Evolutionary conservation across 1,140 invertebrate genomes (phyloP).

Genomic region (Spodoptera litura): DNA sequence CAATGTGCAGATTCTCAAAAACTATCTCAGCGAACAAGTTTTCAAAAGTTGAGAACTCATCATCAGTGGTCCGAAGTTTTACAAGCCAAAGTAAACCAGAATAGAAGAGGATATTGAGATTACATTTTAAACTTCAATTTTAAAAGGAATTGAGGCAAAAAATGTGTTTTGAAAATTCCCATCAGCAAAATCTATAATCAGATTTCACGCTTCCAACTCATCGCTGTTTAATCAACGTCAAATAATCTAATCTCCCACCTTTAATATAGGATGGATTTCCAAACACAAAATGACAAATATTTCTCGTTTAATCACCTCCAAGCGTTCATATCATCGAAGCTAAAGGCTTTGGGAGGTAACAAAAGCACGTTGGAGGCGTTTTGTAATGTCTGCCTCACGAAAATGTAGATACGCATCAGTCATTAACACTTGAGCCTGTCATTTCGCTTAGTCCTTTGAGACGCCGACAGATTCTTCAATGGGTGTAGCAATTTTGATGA

Average conservation of each 20-base stretch:
- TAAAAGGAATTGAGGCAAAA: neutral
- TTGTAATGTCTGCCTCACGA: constrained; percentile 50
- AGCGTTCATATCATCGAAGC: constrained; percentile 34
- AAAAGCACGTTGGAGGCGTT: constrained; percentile 52
- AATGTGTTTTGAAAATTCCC: constrained; percentile 7
- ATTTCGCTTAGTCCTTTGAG: constrained; percentile 54
- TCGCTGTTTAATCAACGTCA: constrained; percentile 16
- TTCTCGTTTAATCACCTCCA: constrained; percentile 7
- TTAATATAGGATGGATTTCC: neutral
- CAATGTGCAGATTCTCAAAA: constrained; percentile 33
- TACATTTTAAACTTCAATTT: constrained; percentile 14
- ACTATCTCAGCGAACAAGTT: constrained; percentile 31
- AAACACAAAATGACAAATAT: constrained; percentile 1
- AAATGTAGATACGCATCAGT: constrained; percentile 60
- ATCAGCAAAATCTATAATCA: neutral
- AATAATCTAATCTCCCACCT: constrained; percentile 27
- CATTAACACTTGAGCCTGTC: constrained; percentile 58
- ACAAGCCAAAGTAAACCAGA: neutral
- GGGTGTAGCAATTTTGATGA: constrained; percentile 54
- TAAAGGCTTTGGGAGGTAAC: constrained; percentile 42
- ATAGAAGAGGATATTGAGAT: constrained; percentile 13
- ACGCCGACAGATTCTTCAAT: constrained; percentile 37
- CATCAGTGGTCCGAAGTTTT: constrained; percentile 17
- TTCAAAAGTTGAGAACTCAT: constrained; percentile 13
- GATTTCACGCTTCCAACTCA: constrained; percentile 7